Base-by-base conservation (phyloP, 1,140 invertebrate species). In the Neodiprion pinetum region DNA sequence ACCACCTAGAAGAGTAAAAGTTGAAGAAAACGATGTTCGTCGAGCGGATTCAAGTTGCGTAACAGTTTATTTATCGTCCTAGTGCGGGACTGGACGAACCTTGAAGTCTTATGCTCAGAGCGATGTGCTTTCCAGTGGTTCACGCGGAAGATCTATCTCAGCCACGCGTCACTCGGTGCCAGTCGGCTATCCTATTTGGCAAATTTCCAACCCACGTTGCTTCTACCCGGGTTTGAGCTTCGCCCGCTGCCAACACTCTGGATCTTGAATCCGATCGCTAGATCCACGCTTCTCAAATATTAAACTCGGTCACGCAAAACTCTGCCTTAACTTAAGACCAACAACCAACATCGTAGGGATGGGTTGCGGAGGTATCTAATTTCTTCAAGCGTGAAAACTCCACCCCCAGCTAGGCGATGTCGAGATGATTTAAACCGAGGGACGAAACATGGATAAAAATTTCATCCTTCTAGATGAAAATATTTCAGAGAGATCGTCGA, bases 81-180 rank as follows among this genome's bases (percentile, higher is more conserved):
- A 5, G 11, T 12, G 4, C 4, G 53, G 53, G n/a, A 17, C 53
- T 12, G 53, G 53, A 61, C 53, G 53, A 17, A 61, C 53, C 53
- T 61, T 61, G 4, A 61, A 61, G 53, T 61, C 9, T 14, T 12
- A 61, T 14, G 53, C 53, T 61, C 11, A 17, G 53, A 61, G 53
- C 53, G 11, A 12, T 61, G 53, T 61, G 53, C 11, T 61, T 61
- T 61, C 53, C 53, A 61, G 53, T 61, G 53, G 53, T 17, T 61
- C 53, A 61, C 28, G 28, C 53, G 53, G n/a, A 17, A 61, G 53
- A 61, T 61, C 53, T 61, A 61, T 61, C 53, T 61, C 53, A 61
- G 53, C 53, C 53, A 61, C 53, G 53, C 53, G 53, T 61, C 8
- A 61, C 53, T 17, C 53, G 5, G 11, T 12, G 53, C 53, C 7